These are phyloP conservation scores for Lasioglossum leucozonium DNA, from an alignment of 2,888 invertebrate genomes.

Conservation along the genomic window DNA sequence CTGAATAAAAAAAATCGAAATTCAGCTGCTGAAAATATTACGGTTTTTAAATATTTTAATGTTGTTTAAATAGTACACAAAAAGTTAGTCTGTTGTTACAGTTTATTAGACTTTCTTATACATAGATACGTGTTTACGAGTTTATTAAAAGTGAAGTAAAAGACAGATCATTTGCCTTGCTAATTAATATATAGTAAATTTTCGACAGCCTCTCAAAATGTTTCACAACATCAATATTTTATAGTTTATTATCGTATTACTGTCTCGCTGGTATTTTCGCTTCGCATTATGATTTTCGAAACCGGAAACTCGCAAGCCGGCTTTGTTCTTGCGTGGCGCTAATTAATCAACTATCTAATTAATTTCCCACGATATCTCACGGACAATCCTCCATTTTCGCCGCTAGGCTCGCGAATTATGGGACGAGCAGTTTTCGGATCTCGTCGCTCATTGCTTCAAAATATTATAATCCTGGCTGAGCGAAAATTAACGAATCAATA, in stretches of 20 bases:
- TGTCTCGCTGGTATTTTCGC: background rate
- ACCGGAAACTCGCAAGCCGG: background rate
- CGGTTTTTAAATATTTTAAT: too few species aligned
- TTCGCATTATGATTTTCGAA: background rate
- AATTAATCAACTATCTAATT: conserved; percentile 31
- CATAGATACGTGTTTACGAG: background rate
- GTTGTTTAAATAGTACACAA: too few species aligned
- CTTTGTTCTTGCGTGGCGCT: background rate
- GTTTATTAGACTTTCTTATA: too few species aligned
- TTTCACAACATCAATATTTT: background rate
- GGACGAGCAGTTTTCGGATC: background rate
- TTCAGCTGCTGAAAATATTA: too few species aligned
- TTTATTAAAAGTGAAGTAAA: background rate
- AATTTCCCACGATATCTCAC: conserved; percentile 12
- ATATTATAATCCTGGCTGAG: background rate
- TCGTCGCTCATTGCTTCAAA: background rate
- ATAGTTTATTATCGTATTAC: background rate
- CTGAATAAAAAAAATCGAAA: too few species aligned
- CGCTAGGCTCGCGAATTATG: background rate
- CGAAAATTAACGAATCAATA: too few species aligned
- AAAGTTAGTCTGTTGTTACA: too few species aligned
- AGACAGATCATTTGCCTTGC: background rate
- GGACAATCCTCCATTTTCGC: background rate
- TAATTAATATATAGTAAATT: background rate
- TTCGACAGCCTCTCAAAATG: background rate